phyloP scores from a whole-genome alignment of 2,888 invertebrate genomes.

The Xestia ashworthii region DNA sequence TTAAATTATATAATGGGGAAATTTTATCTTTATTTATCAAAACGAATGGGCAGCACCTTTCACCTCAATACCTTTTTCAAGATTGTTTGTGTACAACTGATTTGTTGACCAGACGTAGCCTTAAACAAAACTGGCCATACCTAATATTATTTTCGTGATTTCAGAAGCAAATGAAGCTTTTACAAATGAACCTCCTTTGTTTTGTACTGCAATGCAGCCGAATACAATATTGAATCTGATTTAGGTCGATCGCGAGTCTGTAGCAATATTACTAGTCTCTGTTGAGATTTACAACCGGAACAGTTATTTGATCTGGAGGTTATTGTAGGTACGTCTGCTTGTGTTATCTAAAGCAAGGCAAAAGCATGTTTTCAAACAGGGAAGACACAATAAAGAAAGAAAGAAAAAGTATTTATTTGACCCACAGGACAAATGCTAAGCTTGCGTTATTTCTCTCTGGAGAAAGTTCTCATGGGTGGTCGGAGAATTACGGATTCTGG shows the following conservation, averaged over 20 bases:
- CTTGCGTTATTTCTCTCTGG: not conserved
- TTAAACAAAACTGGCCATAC: not conserved
- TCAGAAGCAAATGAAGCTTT: not conserved
- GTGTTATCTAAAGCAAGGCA: too few species aligned
- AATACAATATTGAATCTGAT: not conserved
- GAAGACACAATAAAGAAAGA: not conserved
- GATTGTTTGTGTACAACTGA: constrained; percentile 1
- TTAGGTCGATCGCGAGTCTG: not conserved
- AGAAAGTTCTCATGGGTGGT: not conserved
- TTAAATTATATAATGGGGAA: constrained; percentile 7
- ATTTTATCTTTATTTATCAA: constrained; percentile 28
- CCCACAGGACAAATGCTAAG: not conserved
- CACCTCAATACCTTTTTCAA: constrained; percentile 1
- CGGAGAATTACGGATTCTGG: too few species aligned
- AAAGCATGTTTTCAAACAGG: not conserved
- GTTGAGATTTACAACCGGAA: not conserved
- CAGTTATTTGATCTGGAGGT: not conserved
- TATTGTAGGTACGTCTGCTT: not conserved
- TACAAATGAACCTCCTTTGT: not conserved
- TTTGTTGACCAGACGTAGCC: not conserved
- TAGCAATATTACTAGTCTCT: constrained; percentile 2
- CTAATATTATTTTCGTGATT: not conserved
- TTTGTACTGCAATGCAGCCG: constrained; percentile 2
- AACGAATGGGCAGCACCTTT: constrained; percentile 9
- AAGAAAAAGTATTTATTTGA: too few species aligned